Evolutionary conservation across 2,113 vertebrate species (phyloP).

Genomic region (Poecile atricapillus): DNA sequence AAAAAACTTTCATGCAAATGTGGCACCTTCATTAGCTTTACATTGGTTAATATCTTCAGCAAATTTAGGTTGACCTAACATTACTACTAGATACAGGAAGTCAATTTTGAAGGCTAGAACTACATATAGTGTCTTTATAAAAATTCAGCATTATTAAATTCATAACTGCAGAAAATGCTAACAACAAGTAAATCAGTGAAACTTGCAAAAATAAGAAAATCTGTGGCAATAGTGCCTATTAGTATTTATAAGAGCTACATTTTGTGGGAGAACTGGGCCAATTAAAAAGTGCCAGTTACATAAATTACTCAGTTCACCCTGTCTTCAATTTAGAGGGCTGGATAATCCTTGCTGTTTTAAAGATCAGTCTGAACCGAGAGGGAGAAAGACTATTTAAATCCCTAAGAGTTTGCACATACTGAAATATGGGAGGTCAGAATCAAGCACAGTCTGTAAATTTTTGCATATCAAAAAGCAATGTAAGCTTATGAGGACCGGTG

Average conservation of each 20-base stretch:
- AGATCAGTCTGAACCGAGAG: conserved; percentile 48
- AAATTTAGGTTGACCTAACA: conserved; percentile 56
- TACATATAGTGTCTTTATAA: conserved; percentile 42
- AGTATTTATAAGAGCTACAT: conserved; percentile 66
- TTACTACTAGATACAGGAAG: conserved; percentile 45
- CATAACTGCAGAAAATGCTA: conserved; percentile 54
- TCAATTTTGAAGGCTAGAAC: conserved; percentile 47
- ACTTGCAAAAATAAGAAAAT: conserved; percentile 56
- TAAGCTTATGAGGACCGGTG: conserved; percentile 28
- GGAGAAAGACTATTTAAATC: conserved; percentile 30
- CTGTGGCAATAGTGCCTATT: conserved; percentile 65
- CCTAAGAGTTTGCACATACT: conserved; percentile 55
- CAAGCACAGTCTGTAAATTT: conserved; percentile 69
- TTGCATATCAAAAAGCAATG: conserved; percentile 60
- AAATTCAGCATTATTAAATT: conserved; percentile 50
- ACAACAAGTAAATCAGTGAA: conserved; percentile 51
- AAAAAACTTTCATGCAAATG: conserved; percentile 53
- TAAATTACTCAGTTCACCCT: conserved; percentile 47
- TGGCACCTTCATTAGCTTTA: conserved; percentile 63
- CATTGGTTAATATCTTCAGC: conserved; percentile 41
- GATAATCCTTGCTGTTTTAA: conserved; percentile 58
- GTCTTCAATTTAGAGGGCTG: conserved; percentile 56
- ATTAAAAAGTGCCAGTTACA: conserved; percentile 52
- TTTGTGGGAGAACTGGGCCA: conserved; percentile 63
- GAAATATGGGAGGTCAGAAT: conserved; percentile 57